These are phyloP conservation scores for Zingel zingel DNA, from an alignment of 2,113 vertebrate genomes.

Conservation along the genomic window DNA sequence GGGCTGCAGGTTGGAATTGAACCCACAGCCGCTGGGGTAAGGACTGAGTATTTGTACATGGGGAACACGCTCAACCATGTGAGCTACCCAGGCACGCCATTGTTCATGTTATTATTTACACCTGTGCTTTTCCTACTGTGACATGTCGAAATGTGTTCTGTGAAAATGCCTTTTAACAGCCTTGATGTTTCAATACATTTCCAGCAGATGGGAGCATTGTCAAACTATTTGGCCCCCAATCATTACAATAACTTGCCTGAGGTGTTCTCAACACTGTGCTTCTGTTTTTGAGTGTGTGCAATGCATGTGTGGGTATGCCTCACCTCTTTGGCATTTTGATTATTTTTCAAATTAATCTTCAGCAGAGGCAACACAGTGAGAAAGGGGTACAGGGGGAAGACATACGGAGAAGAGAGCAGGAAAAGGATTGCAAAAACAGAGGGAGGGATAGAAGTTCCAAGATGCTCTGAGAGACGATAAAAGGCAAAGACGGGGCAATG, in stretches of 20 bases:
- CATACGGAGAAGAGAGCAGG: neutral
- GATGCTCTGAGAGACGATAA: neutral
- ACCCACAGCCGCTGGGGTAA: too few relatives aligned
- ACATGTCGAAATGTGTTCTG: neutral
- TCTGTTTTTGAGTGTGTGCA: neutral
- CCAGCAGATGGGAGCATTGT: constrained; percentile 66
- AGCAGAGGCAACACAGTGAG: constrained; percentile 2
- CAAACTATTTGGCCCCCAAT: neutral
- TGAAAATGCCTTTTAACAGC: neutral
- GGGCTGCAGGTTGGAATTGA: too few relatives aligned
- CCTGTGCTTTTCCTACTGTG: too few relatives aligned
- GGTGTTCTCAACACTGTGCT: neutral
- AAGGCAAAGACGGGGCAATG: neutral
- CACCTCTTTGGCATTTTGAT: constrained; percentile 6
- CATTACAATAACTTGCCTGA: neutral
- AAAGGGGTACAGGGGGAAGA: neutral
- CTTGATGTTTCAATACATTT: neutral
- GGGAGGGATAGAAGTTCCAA: neutral
- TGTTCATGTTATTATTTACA: neutral
- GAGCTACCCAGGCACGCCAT: neutral
- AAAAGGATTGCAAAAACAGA: constrained; percentile 7
- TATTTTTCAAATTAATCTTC: constrained; percentile 32
- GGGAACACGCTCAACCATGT: too few relatives aligned
- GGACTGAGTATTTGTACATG: too few relatives aligned
- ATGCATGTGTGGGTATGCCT: constrained; percentile 11